Percentiles rank a stretch among this genome's conserved stretches.
These are phyloP conservation scores for Anastrepha obliqua DNA, from an alignment of 1,140 invertebrate species.

Conservation along the genomic window DNA sequence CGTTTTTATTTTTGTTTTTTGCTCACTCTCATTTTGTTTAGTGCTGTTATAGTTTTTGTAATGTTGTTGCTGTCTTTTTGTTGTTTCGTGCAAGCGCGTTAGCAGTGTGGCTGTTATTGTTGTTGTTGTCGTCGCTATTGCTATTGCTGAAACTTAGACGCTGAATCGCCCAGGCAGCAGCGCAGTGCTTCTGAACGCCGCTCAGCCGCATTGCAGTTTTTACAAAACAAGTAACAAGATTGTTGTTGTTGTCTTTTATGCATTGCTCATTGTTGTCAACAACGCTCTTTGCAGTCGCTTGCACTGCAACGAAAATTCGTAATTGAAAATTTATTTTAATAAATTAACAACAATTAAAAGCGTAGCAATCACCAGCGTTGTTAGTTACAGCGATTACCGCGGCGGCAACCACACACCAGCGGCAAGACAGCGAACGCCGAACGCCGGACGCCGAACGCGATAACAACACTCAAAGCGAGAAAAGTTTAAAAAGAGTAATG, in stretches of 20 bases:
- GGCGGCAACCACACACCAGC: neutral
- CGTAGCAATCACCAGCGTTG: neutral
- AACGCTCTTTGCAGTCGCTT: too few species aligned
- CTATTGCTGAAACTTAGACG: neutral
- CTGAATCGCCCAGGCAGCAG: neutral
- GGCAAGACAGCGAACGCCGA: neutral
- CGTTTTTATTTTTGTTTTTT: neutral
- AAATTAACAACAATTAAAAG: conserved; percentile 21
- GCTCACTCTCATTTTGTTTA: neutral
- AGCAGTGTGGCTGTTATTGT: conserved; percentile 49
- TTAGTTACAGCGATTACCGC: neutral
- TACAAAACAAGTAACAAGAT: neutral
- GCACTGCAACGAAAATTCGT: neutral
- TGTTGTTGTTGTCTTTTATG: too few species aligned
- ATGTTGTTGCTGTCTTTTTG: conserved; percentile 26
- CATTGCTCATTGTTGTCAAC: too few species aligned
- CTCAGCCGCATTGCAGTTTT: neutral
- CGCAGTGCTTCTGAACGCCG: neutral
- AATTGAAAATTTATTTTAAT: neutral
- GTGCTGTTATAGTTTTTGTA: neutral
- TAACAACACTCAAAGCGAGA: neutral
- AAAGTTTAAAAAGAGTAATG: neutral
- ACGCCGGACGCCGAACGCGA: neutral
- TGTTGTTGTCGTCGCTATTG: neutral
- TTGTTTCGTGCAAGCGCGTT: conserved; percentile 44